phyloP scores from a whole-genome alignment of 1,140 invertebrate species.

The Portunus trituberculatus region DNA sequence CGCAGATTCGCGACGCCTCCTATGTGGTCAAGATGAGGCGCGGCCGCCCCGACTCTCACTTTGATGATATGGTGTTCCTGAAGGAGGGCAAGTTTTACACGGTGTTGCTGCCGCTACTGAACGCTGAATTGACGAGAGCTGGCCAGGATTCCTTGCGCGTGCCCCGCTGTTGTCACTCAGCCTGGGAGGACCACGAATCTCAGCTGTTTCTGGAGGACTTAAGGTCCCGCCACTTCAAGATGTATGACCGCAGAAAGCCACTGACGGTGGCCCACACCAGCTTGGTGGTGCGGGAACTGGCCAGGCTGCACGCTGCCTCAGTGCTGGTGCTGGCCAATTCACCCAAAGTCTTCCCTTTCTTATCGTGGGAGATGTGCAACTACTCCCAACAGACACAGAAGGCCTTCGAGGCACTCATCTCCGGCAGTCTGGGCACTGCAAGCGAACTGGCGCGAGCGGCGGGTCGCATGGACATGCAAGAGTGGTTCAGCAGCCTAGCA shows the following conservation, averaged over 20 bases:
- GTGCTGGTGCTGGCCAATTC: constrained; percentile 38
- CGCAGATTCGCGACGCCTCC: constrained; percentile 12
- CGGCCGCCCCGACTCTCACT: neutral
- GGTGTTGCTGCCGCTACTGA: constrained; percentile 30
- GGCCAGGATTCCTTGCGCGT: constrained; percentile 30
- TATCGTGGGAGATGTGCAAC: constrained; percentile 50
- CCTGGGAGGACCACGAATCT: neutral
- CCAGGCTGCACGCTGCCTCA: constrained; percentile 58
- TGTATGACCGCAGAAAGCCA: constrained; percentile 45
- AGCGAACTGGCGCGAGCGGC: constrained; percentile 11
- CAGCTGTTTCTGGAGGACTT: constrained; percentile 58
- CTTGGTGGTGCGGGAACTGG: constrained; percentile 56
- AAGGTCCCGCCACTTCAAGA: constrained; percentile 24
- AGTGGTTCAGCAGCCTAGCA: constrained; percentile 35
- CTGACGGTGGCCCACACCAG: constrained; percentile 34
- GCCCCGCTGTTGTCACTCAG: constrained; percentile 29
- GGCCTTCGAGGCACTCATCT: constrained; percentile 31
- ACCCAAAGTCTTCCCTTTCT: constrained; percentile 3
- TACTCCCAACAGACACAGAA: constrained; percentile 44
- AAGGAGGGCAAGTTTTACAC: constrained; percentile 55
- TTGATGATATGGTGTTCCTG: constrained; percentile 39
- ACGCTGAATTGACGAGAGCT: neutral
- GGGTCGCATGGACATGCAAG: neutral
- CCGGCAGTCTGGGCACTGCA: constrained; percentile 43
- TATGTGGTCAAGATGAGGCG: constrained; percentile 64